Evolutionary conservation across 2,113 vertebrate genomes (phyloP), one percentile per base, ranked within the genome.

Genomic region (Corydoras maculifer): DNA sequence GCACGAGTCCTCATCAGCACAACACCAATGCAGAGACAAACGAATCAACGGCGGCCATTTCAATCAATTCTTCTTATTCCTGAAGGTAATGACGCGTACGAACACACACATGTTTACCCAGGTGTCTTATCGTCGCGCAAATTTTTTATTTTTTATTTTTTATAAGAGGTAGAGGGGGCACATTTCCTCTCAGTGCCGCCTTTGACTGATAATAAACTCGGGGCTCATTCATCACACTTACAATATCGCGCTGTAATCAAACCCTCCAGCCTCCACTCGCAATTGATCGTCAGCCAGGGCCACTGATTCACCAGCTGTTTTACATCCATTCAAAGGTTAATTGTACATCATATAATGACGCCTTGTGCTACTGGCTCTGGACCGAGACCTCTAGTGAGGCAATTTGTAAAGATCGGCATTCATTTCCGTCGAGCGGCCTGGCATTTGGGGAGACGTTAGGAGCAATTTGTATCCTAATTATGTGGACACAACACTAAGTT

Each of bases 241-340:
- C 59, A 31, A 32, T 61, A 30, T 31, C 59, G 31, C 43, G 9
- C 30, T 9, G 10, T 6, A 11, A 18, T 9, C 9, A 43, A 62
- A 35, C 14, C 29, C 49, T 62, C 29, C 32, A 10, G 4, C 51
- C 11, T 31, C 30, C 65, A 32, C 50, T 32, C 11, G 30, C 51
- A 50, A 58, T 29, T 58, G 43, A 54, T 64, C 62, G n/a, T 25
- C 62, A 58, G 51, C 67, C 62, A 48, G 35, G 15, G 65, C 57
- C 57, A 11, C 60, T 14, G 48, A 63, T 9, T 35, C 66, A 18
- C 29, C 60, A 29, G 15, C 49, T 68, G 54, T 73, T 72, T 60
- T 73, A 54, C 70, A 69, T 49, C 30, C 25, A 43, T 62, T 12
- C 60, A 74, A 77, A 77, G 76, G 76, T 74, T 74, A 74, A 74